These are phyloP conservation scores for Pelodytes ibericus DNA, from an alignment of 2,797 vertebrate genomes.

Conservation along the genomic window DNA sequence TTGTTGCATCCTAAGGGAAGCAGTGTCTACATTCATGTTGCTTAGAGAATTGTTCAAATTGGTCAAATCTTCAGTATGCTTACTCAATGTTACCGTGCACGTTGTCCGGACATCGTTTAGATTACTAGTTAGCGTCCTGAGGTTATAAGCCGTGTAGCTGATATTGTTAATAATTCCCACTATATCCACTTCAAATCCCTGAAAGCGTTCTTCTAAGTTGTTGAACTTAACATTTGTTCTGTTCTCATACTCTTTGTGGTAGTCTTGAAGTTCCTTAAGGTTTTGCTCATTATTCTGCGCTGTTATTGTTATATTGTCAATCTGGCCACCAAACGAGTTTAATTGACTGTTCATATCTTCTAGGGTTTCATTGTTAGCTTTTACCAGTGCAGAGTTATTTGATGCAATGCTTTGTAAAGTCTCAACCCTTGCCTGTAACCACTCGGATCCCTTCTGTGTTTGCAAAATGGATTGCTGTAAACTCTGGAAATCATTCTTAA, in stretches of 20 bases:
- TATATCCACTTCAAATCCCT: conserved; percentile 83
- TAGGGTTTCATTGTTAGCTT: conserved; percentile 87
- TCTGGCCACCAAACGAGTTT: conserved; percentile 76
- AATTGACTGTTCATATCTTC: conserved; percentile 89
- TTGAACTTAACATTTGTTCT: conserved; percentile 81
- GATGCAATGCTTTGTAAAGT: conserved; percentile 81
- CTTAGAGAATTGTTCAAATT: conserved; percentile 83
- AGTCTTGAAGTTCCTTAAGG: conserved; percentile 86
- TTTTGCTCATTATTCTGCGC: conserved; percentile 84
- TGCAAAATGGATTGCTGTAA: conserved; percentile 87
- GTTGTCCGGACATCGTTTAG: conserved; percentile 86
- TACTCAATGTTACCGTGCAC: conserved; percentile 86
- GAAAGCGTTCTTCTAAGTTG: conserved; percentile 83
- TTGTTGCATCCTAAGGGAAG: conserved; percentile 83
- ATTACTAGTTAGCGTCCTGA: conserved; percentile 87
- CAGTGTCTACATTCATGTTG: conserved; percentile 80
- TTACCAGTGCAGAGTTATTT: conserved; percentile 84
- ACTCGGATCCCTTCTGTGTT: conserved; percentile 83
- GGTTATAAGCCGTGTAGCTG: conserved; percentile 90
- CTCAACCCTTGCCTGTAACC: conserved; percentile 88
- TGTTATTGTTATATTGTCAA: conserved; percentile 86
- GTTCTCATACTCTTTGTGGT: conserved; percentile 84
- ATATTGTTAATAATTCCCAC: conserved; percentile 90
- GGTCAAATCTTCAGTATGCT: conserved; percentile 85
- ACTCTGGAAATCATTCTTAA: conserved; percentile 87